These are phyloP conservation scores for Parascotia fuliginaria DNA, from an alignment of 2,888 invertebrate species.

Conservation along the genomic window DNA sequence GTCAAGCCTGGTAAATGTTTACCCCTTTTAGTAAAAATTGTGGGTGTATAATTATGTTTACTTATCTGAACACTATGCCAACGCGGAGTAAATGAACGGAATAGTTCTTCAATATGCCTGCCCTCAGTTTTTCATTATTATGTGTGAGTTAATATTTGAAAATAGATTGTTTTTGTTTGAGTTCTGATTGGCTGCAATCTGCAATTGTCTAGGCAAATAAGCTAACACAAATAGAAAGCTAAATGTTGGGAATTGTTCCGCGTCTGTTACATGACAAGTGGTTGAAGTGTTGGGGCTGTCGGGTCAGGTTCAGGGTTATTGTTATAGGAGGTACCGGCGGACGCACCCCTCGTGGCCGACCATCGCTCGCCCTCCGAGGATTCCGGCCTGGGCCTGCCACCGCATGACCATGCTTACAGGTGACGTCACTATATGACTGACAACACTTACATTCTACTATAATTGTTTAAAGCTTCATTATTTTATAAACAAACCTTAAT, in stretches of 20 bases:
- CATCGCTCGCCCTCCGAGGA: slow-evolving; percentile 96
- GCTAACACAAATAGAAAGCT: not conserved
- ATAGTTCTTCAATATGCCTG: slow-evolving; percentile 24
- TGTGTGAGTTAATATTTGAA: not conserved
- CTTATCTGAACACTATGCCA: slow-evolving; percentile 23
- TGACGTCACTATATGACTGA: slow-evolving; percentile 68
- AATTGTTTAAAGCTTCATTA: slow-evolving; percentile 13
- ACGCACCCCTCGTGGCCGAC: slow-evolving; percentile 88
- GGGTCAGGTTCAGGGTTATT: slow-evolving; percentile 85
- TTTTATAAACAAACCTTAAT: slow-evolving; percentile 4
- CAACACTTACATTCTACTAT: slow-evolving; percentile 40
- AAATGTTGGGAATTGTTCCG: slow-evolving; percentile 22
- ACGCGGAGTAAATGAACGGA: slow-evolving; percentile 10
- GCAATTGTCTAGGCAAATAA: slow-evolving; percentile 1
- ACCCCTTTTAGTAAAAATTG: slow-evolving; percentile 9
- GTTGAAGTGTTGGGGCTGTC: slow-evolving; percentile 45
- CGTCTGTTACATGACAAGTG: slow-evolving; percentile 32
- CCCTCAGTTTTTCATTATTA: slow-evolving; percentile 5
- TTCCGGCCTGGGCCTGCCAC: slow-evolving; percentile 96
- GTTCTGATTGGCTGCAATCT: not conserved
- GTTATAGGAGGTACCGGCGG: slow-evolving; percentile 85
- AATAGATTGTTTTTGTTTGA: not conserved
- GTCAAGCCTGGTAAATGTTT: slow-evolving; percentile 27
- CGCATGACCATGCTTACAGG: slow-evolving; percentile 89
- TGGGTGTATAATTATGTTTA: slow-evolving; percentile 8